Evolutionary conservation across 2,888 invertebrate species (phyloP).

Genomic region (Aspidiotus rigidus): DNA sequence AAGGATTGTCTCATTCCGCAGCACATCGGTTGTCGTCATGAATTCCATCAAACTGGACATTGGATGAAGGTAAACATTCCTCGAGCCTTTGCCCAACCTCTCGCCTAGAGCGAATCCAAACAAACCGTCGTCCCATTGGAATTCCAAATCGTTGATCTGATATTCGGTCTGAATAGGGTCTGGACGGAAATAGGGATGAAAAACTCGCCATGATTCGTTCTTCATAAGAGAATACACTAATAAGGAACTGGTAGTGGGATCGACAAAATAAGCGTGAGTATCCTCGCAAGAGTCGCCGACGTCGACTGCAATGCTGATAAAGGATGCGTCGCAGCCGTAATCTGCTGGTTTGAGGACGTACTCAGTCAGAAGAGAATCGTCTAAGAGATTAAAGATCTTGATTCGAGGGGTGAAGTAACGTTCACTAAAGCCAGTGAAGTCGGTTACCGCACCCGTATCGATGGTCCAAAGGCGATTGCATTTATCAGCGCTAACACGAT

Average conservation of each 20-base stretch:
- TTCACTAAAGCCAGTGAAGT: constrained; percentile 27
- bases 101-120: constrained; percentile 69
- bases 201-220: constrained; percentile 69
- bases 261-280: constrained; percentile 68
- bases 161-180: constrained; percentile 54
- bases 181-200: constrained; percentile 69
- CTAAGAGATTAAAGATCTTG: constrained; percentile 65
- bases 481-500: constrained; percentile 62
- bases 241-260: constrained; percentile 44
- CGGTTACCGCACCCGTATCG: constrained; percentile 68
- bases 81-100: constrained; percentile 55
- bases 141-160: constrained; percentile 52
- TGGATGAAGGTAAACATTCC: constrained; percentile 68
- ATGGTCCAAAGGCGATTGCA: constrained; percentile 75
- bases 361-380: constrained; percentile 57
- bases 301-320: constrained; percentile 78
- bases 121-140: constrained; percentile 78
- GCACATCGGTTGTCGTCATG: constrained; percentile 62
- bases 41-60: constrained; percentile 69
- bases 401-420: constrained; percentile 42
- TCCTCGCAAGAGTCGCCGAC: constrained; percentile 61
- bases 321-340: constrained; percentile 54
- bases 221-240: constrained; percentile 67
- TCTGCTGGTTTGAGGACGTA: constrained; percentile 36
- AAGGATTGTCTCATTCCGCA: constrained; percentile 59